Base-by-base conservation (phyloP, 2,113 vertebrate species). In the Larimichthys polyactis region DNA sequence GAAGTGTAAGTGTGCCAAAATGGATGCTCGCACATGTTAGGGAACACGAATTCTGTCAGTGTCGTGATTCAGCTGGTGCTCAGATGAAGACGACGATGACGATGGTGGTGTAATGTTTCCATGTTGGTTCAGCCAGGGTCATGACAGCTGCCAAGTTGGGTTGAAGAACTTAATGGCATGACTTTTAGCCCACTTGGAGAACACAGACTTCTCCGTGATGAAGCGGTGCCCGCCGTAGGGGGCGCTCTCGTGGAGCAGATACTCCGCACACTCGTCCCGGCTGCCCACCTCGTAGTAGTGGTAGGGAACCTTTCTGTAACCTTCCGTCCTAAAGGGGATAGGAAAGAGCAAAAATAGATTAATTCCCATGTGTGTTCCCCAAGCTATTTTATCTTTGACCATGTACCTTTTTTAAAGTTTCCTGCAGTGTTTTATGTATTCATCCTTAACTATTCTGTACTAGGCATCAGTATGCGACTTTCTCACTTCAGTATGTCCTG, bases 151-250 rank as follows among this genome's bases (percentile, higher is more conserved):
- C 98, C 97, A 99, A 8, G 95, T 94, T 0, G 98, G 98, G 89
- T 98, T 97, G 87, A 96, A 97, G 92, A 99, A 99, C 93, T 96
- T 96, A 93, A 99, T 99, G 70, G 94, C 87, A 87, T 97, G 96
- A 15, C 93, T 95, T 94, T 97, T 97, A 91, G 98, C 96, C 98
- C 98, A 99, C 72, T 98, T 98, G 82, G 96, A 95, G 85, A 99
- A 99, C 32, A 99, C 97, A 6, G 96, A 95, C 90, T 99, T 99
- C 91, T 99, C 98, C 0, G 98, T 99, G 92, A 99, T 98, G 95
- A 99, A 99, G 62, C 98, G 95, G 74, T 99, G 98, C 24, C 97
- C 97, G 36, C 98, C 98, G 4, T 98, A 97, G 0, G 97, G 97
- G 75, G 98, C 98, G 8, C 96, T 98, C 94, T 99, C 98, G 4